phyloP scores from a whole-genome alignment of 2,888 invertebrate genomes.

The Stenichneumon culpator region DNA sequence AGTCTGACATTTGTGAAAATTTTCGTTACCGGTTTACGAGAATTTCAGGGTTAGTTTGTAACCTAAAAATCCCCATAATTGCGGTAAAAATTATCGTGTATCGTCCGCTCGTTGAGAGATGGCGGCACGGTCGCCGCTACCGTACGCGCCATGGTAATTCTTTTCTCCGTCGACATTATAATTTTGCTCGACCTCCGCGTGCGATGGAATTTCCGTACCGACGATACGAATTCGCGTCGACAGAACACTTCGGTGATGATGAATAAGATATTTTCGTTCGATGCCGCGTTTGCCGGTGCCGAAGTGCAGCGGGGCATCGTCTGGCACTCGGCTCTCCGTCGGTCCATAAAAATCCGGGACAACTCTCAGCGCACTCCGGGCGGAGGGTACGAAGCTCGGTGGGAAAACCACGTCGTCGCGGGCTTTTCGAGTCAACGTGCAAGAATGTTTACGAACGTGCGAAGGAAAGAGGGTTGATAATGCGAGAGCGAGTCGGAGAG shows the following conservation, averaged over 20 bases:
- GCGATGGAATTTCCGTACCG: not conserved
- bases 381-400: conserved; percentile 6
- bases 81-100: not conserved
- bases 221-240: not conserved
- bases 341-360: conserved; percentile 67
- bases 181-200: not conserved
- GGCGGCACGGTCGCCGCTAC: not conserved
- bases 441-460: conserved; percentile 82
- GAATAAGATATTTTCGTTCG: not conserved
- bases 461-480: conserved; percentile 79
- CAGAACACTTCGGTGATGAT: not conserved
- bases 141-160: not conserved
- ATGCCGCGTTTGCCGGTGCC: not conserved
- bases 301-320: conserved; percentile 3
- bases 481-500: conserved; percentile 68
- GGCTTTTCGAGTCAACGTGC: conserved; percentile 66
- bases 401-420: conserved; percentile 53
- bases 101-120: not conserved
- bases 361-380: conserved; percentile 27
- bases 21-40: too few species aligned
- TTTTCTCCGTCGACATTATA: not conserved
- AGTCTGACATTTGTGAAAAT: too few species aligned
- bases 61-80: not conserved
- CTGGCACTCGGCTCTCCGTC: not conserved
- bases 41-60: not conserved